A percentile compares a stretch with the other conserved stretches of the same genome.
These are phyloP conservation scores for Cheirogaleus medius DNA, from an alignment of 2,113 vertebrate species.

Conservation along the genomic window DNA sequence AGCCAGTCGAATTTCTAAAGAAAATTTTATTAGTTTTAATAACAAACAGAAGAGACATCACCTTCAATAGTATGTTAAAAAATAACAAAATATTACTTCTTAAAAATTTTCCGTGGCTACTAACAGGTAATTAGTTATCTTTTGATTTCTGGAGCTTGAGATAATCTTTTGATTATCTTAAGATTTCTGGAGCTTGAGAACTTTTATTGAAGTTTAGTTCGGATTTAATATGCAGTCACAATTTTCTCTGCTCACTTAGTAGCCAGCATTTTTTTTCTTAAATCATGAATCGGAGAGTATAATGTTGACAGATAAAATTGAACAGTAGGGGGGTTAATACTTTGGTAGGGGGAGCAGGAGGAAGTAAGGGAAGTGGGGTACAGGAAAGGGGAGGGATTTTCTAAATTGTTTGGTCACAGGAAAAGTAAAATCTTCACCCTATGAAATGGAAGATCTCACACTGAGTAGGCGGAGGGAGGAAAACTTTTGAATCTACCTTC, in stretches of 20 bases:
- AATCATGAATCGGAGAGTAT: neutral
- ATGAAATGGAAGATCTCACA: conserved; percentile 66
- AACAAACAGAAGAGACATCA: neutral
- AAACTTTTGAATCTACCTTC: conserved; percentile 60
- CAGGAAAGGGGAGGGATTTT: conserved; percentile 60
- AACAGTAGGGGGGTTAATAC: neutral
- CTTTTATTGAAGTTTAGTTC: conserved; percentile 26
- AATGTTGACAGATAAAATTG: neutral
- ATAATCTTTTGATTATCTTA: neutral
- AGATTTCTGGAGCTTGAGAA: neutral
- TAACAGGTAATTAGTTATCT: neutral
- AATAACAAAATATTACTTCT: neutral
- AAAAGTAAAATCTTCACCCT: conserved; percentile 56
- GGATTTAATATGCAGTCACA: neutral
- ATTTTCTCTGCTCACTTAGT: neutral
- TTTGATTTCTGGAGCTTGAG: neutral
- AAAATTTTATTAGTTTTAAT: neutral
- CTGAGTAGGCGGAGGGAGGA: conserved; percentile 17
- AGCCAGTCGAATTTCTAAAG: neutral
- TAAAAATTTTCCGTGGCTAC: neutral
- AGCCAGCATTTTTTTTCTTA: neutral
- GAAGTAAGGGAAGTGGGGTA: neutral
- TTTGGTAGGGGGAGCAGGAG: neutral
- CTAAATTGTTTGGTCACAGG: conserved; percentile 59
- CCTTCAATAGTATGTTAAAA: neutral